phyloP scores from a whole-genome alignment of 2,888 invertebrate genomes.

The Carterocephalus palaemon region DNA sequence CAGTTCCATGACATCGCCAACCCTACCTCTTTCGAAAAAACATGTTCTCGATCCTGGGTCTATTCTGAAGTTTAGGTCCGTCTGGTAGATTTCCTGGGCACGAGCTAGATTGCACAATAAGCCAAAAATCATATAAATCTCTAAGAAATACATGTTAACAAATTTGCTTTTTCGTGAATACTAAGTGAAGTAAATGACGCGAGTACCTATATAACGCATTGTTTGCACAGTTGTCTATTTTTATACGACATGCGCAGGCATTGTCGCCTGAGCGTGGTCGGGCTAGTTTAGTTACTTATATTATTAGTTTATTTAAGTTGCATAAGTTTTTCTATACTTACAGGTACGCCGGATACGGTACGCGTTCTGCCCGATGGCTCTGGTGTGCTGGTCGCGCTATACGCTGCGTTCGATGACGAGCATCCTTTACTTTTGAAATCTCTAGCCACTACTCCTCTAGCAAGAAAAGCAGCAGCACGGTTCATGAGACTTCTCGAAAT shows the following conservation, averaged over 20 bases:
- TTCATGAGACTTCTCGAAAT: slow-evolving; percentile 79
- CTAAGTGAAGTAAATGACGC: slow-evolving; percentile 5
- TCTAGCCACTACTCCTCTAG: slow-evolving; percentile 80
- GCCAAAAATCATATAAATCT: slow-evolving; percentile 24
- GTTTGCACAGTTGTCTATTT: slow-evolving; percentile 41
- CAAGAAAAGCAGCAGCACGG: slow-evolving; percentile 83
- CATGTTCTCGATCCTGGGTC: slow-evolving; percentile 60
- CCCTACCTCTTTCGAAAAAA: slow-evolving; percentile 56
- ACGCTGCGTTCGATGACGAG: slow-evolving; percentile 74
- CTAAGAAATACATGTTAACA: slow-evolving; percentile 31
- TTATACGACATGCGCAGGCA: too few species aligned
- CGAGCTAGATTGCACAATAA: slow-evolving; percentile 32
- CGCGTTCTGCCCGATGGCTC: slow-evolving; percentile 78
- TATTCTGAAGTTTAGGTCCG: slow-evolving; percentile 59
- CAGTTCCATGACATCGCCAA: slow-evolving; percentile 60
- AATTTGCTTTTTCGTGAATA: slow-evolving; percentile 10
- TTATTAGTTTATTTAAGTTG: background rate
- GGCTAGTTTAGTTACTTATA: too few species aligned
- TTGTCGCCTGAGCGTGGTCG: too few species aligned
- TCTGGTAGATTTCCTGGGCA: slow-evolving; percentile 47
- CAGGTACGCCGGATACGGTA: slow-evolving; percentile 83
- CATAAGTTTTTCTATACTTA: slow-evolving; percentile 1
- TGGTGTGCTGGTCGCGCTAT: slow-evolving; percentile 82
- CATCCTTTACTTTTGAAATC: slow-evolving; percentile 77
- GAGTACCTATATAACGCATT: slow-evolving; percentile 18